Percentiles rank a stretch among this genome's conserved stretches.
These are phyloP conservation scores for Kradibia gibbosae DNA, from an alignment of 1,140 invertebrate species.

Conservation along the genomic window DNA sequence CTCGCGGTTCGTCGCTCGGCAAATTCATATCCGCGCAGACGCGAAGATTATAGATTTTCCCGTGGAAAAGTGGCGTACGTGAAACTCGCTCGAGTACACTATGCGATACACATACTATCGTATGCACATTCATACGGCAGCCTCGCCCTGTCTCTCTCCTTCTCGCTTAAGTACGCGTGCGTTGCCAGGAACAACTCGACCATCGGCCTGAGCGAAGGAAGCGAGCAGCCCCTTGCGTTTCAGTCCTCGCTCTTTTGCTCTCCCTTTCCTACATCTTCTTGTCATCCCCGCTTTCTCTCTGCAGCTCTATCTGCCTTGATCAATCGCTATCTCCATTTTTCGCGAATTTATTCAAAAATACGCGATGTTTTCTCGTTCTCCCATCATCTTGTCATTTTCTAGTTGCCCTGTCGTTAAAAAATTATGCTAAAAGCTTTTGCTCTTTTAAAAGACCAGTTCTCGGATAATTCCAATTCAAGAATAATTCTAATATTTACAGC, in stretches of 20 bases:
- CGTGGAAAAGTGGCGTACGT: slow-evolving; percentile 43
- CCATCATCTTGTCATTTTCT: too few species aligned
- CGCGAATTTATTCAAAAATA: too few species aligned
- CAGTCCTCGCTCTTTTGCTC: not conserved
- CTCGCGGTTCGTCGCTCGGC: not conserved
- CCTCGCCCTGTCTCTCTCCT: not conserved
- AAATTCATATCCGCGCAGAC: slow-evolving; percentile 61
- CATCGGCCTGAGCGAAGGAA: slow-evolving; percentile 1
- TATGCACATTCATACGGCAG: not conserved
- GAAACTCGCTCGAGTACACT: not conserved
- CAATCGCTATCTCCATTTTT: too few species aligned
- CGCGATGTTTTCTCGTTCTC: too few species aligned
- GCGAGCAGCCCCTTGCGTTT: not conserved
- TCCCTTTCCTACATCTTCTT: not conserved
- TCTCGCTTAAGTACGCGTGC: not conserved
- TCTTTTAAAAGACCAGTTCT: too few species aligned
- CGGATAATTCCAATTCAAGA: too few species aligned
- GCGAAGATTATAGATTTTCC: slow-evolving; percentile 71
- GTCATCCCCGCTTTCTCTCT: not conserved
- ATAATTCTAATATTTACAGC: not conserved
- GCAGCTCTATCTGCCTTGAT: not conserved
- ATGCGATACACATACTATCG: not conserved
- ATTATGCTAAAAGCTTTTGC: too few species aligned
- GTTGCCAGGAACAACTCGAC: slow-evolving; percentile 6
- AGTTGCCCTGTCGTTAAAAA: too few species aligned